These are phyloP conservation scores for Harpegnathos saltator DNA, from an alignment of 1,140 invertebrate genomes.

Conservation along the genomic window DNA sequence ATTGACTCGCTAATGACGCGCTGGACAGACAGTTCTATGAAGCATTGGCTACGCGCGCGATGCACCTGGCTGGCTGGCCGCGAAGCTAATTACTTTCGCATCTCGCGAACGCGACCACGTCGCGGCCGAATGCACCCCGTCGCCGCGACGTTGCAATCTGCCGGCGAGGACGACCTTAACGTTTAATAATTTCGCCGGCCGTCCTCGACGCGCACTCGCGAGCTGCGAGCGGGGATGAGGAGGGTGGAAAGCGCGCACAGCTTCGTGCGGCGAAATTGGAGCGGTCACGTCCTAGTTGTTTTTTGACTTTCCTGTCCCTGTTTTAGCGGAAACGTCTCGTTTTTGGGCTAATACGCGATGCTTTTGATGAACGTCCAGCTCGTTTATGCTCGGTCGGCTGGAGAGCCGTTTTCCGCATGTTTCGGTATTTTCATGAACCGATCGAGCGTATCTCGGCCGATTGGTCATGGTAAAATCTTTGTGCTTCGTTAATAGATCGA, in stretches of 20 bases:
- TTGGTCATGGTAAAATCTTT: background rate
- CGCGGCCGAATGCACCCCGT: slow-evolving; percentile 16
- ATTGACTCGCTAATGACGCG: slow-evolving; percentile 72
- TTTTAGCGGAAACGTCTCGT: background rate
- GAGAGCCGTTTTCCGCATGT: background rate
- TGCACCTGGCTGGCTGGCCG: slow-evolving; percentile 6
- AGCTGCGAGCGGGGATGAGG: no score
- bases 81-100: slow-evolving; percentile 65
- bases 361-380: background rate
- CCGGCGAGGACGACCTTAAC: background rate
- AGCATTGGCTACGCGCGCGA: slow-evolving; percentile 24
- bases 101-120: slow-evolving; percentile 47
- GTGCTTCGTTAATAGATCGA: background rate
- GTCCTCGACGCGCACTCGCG: no score
- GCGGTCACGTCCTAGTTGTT: no score
- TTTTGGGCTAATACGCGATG: no score
- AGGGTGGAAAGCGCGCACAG: no score
- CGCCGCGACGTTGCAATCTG: background rate
- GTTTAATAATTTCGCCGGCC: slow-evolving; percentile 23
- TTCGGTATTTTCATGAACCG: background rate
- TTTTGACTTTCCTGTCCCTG: no score
- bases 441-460: background rate
- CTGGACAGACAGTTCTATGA: slow-evolving; percentile 74
- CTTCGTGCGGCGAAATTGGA: no score
- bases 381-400: no score